Evolutionary conservation across 2,888 invertebrate genomes (phyloP).

Genomic region (Carcina quercana): DNA sequence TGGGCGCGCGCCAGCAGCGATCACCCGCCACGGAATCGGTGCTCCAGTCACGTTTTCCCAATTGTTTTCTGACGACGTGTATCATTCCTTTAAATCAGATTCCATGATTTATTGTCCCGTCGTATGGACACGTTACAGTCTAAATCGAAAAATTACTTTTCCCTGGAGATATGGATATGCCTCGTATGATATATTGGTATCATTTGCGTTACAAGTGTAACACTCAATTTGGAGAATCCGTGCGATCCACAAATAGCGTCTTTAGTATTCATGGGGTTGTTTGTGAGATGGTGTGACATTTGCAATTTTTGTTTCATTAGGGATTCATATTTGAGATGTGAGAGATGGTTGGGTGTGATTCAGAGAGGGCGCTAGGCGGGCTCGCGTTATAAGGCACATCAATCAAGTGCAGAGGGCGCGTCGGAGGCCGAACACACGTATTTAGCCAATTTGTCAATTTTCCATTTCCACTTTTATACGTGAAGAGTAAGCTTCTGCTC

Average conservation of each 20-base stretch:
- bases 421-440: constrained; percentile 27
- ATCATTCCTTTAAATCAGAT: constrained; percentile 69
- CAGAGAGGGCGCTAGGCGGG: constrained; percentile 23
- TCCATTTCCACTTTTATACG: constrained; percentile 23
- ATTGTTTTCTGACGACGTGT: constrained; percentile 73
- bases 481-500: too few relatives aligned
- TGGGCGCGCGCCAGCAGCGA: constrained; percentile 45
- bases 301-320: constrained; percentile 72
- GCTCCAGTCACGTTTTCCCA: constrained; percentile 64
- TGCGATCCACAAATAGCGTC: constrained; percentile 64
- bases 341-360: constrained; percentile 53
- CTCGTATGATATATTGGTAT: constrained; percentile 47
- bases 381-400: constrained; percentile 34
- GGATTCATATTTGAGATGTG: constrained; percentile 66
- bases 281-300: constrained; percentile 61
- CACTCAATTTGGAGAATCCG: constrained; percentile 57
- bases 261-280: constrained; percentile 69
- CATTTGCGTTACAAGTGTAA: constrained; percentile 51
- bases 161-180: too few relatives aligned
- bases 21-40: constrained; percentile 35
- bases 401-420: constrained; percentile 27
- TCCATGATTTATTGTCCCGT: constrained; percentile 53
- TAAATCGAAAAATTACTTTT: constrained; percentile 33
- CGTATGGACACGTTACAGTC: constrained; percentile 28
- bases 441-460: constrained; percentile 36